Evolutionary conservation across 2,113 vertebrate species (phyloP), one percentile per base, ranked within the genome.

Genomic region (Brachyhypopomus occidentalis): DNA sequence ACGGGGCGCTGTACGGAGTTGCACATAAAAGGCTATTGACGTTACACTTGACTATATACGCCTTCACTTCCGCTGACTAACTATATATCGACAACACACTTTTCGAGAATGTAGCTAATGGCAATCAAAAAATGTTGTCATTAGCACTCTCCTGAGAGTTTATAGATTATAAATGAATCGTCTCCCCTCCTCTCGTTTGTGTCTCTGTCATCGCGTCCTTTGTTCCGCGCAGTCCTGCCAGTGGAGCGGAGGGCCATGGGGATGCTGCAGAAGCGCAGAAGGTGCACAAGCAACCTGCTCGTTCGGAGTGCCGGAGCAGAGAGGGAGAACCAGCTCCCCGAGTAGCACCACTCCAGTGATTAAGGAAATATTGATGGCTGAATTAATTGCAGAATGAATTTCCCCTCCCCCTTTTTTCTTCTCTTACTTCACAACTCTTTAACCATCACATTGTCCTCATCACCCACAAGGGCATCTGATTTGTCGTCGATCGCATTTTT

Each of bases 341-440:
- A 81, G 82, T 72, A 63, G 69, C 75, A 73, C 52, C 84, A 79
- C 63, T 76, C 67, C 75, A 76, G 86, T 88, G 87, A 89, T 89
- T 85, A 87, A 87, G 87, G 83, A 73, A 80, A 84, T 88, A 88
- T 86, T 82, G 87, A 86, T 58, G 64, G 79, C 72, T 82, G 75
- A 88, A 87, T 88, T 85, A 77, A 85, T 88, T 85, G 69, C 67
- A 77, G 83, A 71, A 78, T 72, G 59, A 56, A 86, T 82, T 56
- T 41, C 72, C 83, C 86, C 84, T 69, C 12, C 63, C 41, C 67
- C 71, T 45, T 36, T 70, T 72, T 20, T 72, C 25, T 17, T 63
- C n/a, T n/a, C n/a, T n/a, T n/a, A n/a, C 52, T 48, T 34, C 17
- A 17, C 38, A 52, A 23, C 14, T 64, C 30, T 25, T 41, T 75